phyloP scores from a whole-genome alignment of 2,888 invertebrate genomes.

The Nomada hirtipes region DNA sequence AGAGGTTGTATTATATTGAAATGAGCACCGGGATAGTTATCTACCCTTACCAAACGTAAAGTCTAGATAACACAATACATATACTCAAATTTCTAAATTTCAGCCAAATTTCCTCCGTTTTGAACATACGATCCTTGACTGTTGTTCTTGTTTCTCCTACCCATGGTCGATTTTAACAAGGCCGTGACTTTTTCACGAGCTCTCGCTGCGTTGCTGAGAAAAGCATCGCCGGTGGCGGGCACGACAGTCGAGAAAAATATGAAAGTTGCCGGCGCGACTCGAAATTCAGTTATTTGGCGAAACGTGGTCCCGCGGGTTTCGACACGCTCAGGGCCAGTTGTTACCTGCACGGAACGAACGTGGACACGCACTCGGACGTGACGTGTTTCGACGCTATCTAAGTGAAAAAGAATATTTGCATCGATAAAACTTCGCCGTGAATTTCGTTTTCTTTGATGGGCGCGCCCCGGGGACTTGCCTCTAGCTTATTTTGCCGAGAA shows the following conservation, averaged over 20 bases:
- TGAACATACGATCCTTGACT: not conserved
- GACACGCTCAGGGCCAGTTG: constrained; percentile 60
- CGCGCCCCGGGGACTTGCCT: constrained; percentile 36
- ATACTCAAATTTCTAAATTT: too few species aligned
- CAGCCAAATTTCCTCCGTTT: not conserved
- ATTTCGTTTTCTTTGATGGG: constrained; percentile 69
- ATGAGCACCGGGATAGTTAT: too few species aligned
- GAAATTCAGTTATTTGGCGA: constrained; percentile 9
- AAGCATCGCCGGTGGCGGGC: not conserved
- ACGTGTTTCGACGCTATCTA: constrained; percentile 61
- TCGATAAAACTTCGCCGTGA: constrained; percentile 69
- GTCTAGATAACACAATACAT: too few species aligned
- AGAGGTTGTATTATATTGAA: too few species aligned
- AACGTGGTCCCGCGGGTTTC: constrained; percentile 35
- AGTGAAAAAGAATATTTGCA: constrained; percentile 75
- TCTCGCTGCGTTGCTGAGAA: not conserved
- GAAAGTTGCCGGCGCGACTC: constrained; percentile 15
- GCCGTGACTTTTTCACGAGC: not conserved
- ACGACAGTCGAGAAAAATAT: constrained; percentile 8
- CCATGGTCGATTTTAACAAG: not conserved
- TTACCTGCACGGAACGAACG: constrained; percentile 40
- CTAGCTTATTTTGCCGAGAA: constrained; percentile 49
- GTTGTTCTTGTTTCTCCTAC: not conserved
- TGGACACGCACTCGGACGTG: constrained; percentile 37
- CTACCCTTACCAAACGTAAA: too few species aligned